A percentile compares a stretch with the other conserved stretches of the same genome.
These are phyloP conservation scores for Tachina lurida DNA, from an alignment of 2,888 invertebrate genomes.

Conservation along the genomic window DNA sequence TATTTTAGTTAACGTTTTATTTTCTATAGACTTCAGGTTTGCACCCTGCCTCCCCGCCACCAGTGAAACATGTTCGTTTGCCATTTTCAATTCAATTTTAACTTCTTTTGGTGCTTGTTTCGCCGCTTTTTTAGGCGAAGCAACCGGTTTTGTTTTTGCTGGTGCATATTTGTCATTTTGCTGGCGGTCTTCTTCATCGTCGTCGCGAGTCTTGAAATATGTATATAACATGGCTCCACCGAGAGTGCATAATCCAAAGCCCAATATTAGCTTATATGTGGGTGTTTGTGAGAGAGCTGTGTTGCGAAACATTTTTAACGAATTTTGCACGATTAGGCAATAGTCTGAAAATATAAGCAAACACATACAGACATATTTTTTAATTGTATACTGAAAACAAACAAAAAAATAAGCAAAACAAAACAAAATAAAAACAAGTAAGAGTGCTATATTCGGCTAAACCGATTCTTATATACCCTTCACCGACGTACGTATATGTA, in stretches of 20 bases:
- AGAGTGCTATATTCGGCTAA: too few relatives aligned
- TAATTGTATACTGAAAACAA: not conserved
- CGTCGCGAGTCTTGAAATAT: constrained; percentile 86
- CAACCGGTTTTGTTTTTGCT: constrained; percentile 9
- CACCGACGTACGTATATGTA: too few relatives aligned
- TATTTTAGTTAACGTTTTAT: constrained; percentile 87
- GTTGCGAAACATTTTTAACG: constrained; percentile 78
- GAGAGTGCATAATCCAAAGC: constrained; percentile 87
- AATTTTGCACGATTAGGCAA: constrained; percentile 29
- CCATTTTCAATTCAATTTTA: constrained; percentile 85
- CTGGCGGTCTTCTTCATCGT: constrained; percentile 79
- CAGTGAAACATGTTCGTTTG: constrained; percentile 86
- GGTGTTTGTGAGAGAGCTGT: constrained; percentile 77
- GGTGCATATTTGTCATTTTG: constrained; percentile 21
- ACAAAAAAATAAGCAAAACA: not conserved
- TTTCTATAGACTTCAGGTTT: constrained; percentile 90
- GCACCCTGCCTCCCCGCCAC: constrained; percentile 90
- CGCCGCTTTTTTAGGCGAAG: constrained; percentile 57
- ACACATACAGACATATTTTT: not conserved
- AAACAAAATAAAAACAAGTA: constrained; percentile 5
- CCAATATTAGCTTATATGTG: constrained; percentile 85
- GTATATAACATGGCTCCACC: constrained; percentile 88
- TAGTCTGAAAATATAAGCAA: constrained; percentile 54
- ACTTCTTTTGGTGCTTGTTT: constrained; percentile 80
- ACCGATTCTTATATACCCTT: too few relatives aligned